Evolutionary conservation across 2,797 vertebrate genomes (phyloP).

Genomic region (Cheirogaleus major): DNA sequence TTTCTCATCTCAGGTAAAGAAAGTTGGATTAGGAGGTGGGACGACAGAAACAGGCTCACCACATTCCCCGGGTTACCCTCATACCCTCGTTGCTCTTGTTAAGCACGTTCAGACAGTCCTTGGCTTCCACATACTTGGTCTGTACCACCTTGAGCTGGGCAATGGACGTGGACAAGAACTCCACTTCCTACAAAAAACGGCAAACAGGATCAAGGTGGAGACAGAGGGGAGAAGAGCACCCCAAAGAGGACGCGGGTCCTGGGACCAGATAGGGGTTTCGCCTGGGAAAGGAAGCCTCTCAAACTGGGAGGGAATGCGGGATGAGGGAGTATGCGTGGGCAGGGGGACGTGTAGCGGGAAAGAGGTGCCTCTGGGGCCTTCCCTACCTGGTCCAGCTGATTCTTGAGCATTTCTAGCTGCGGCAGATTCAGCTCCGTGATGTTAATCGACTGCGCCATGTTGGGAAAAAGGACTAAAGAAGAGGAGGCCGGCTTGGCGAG

Average conservation of each 20-base stretch:
- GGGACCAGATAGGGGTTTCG: not conserved
- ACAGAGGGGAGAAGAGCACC: accelerated
- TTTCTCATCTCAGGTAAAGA: not conserved
- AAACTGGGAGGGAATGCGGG: not conserved
- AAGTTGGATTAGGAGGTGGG: not conserved
- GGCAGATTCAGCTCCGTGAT: constrained; percentile 92
- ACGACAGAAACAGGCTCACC: not conserved
- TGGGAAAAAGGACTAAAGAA: not conserved
- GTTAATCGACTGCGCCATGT: constrained; percentile 91
- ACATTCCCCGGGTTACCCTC: not conserved
- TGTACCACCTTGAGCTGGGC: constrained; percentile 96
- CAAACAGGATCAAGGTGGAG: not conserved
- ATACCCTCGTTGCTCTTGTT: constrained; percentile 92
- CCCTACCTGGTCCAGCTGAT: constrained; percentile 94
- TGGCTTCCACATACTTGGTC: constrained; percentile 96
- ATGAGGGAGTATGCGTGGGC: not conserved
- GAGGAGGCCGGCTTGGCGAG: not conserved
- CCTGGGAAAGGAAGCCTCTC: not conserved
- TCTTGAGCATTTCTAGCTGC: constrained; percentile 94
- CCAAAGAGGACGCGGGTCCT: not conserved
- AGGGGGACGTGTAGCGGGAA: not conserved
- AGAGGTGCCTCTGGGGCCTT: not conserved
- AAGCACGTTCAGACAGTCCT: constrained; percentile 93
- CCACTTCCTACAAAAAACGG: constrained; percentile 89
- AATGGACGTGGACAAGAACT: constrained; percentile 96